Conservation (phyloP, 1,140 invertebrate genomes). For the Lerema accius region DNA sequence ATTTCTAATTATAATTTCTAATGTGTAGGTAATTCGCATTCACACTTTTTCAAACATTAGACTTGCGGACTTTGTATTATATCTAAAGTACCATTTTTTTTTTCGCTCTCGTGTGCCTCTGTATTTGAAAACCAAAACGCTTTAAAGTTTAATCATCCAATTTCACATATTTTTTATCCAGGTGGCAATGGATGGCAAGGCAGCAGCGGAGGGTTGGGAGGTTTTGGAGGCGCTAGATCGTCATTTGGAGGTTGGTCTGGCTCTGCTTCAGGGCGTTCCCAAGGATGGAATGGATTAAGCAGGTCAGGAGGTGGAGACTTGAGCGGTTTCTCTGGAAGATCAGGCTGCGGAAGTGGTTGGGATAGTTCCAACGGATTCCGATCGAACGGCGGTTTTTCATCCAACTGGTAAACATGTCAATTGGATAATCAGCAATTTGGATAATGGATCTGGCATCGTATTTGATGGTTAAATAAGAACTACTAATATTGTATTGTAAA, state of each 20-base stretch:
- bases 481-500: not conserved
- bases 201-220: slow-evolving; percentile 2
- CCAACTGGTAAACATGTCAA: slow-evolving; percentile 1
- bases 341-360: slow-evolving; percentile 11
- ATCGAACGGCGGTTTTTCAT: slow-evolving; percentile 5
- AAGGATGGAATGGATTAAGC: not conserved
- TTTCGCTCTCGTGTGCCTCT: no score
- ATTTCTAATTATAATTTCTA: no score
- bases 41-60: no score
- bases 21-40: no score
- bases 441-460: no score
- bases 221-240: slow-evolving; percentile 5
- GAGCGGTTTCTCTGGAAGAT: slow-evolving; percentile 1
- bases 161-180: no score
- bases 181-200: slow-evolving; percentile 29
- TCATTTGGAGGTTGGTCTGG: slow-evolving; percentile 7
- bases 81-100: no score
- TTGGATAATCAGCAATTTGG: not conserved
- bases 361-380: slow-evolving; percentile 3
- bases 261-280: slow-evolving; percentile 1
- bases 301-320: not conserved
- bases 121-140: no score
- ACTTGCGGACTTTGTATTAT: no score
- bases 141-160: no score
- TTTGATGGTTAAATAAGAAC: no score